Conservation (phyloP, 2,888 invertebrate species). For the Dasysyrphus tricinctus region DNA sequence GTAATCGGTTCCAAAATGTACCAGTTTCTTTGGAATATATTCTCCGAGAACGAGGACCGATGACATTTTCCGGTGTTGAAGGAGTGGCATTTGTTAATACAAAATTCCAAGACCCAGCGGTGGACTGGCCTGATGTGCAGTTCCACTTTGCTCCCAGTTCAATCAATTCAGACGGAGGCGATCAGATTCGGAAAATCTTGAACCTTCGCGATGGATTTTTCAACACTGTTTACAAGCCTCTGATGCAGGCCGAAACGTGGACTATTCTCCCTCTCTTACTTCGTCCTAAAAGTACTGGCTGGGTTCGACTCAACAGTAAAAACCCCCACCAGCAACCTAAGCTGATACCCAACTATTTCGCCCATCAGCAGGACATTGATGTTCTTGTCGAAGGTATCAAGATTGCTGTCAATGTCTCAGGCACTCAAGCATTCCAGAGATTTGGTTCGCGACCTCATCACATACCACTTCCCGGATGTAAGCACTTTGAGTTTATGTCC, state of each 20-base stretch:
- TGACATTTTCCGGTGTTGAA: conserved; percentile 93
- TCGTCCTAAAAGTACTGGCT: conserved; percentile 94
- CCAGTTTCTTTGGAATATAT: conserved; percentile 92
- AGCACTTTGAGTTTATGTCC: conserved; percentile 88
- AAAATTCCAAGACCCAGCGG: conserved; percentile 91
- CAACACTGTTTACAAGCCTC: conserved; percentile 93
- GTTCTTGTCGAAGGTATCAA: conserved; percentile 93
- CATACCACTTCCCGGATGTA: conserved; percentile 93
- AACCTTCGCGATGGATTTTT: conserved; percentile 91
- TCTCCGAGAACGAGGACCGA: conserved; percentile 90
- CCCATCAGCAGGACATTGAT: conserved; percentile 91
- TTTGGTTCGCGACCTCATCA: conserved; percentile 91
- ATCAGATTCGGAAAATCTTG: conserved; percentile 90
- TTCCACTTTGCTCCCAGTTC: conserved; percentile 94
- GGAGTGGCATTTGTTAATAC: conserved; percentile 94
- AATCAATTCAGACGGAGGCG: conserved; percentile 92
- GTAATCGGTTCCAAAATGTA: conserved; percentile 90
- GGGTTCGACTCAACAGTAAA: conserved; percentile 91
- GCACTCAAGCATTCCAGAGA: conserved; percentile 90
- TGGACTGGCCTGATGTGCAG: conserved; percentile 93
- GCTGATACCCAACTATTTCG: conserved; percentile 96
- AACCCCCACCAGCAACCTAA: conserved; percentile 93
- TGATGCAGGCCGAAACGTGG: conserved; percentile 92
- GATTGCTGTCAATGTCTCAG: conserved; percentile 91
- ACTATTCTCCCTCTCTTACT: conserved; percentile 91